Evolutionary conservation across 1,140 invertebrate species (phyloP), one percentile per base, ranked within the genome.

Genomic region (Drosophila subobscura): DNA sequence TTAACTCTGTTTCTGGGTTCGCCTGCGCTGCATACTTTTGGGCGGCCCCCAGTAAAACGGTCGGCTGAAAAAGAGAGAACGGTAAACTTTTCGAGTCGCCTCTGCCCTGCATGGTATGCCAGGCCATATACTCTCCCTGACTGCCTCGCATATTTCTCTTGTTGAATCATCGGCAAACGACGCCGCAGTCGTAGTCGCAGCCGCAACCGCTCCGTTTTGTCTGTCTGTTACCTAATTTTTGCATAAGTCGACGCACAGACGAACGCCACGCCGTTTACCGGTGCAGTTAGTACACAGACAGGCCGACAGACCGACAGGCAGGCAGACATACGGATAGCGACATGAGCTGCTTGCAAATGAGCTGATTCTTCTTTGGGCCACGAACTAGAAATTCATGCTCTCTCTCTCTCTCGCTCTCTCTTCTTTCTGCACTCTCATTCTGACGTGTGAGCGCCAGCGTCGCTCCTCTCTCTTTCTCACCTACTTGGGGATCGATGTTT

Each of bases 11-110:
- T 20, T 20, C 16, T 20, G 16, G 16, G 16, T 20, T 20, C 16
- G 16, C 16, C 16, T 20, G 16, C 16, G 16, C 27, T 56, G 61
- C 80, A 86, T 85, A 85, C 81, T 85, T 86, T 86, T 56, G 65
- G 79, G 79, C 80, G 54, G 25, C 4, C 6, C 20, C 23, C 12
- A 16, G 23, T 78, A 75, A 66, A 56, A 55, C 12, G 4, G 46
- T 20, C 42, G 37, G 3, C 8, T 0, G 3, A 33, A 8, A 8
- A 3, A 10, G 29, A 33, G 29, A 37, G 68, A 59, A 59, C 25
- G 8, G 3, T 68, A 42, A 49, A 68, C 40, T 61, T 52, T 56
- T 27, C 20, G 22, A 16, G 22, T 33, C 20, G 20, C 22, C 8
- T 46, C 54, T 41, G n/a, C 33, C 20, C 20, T 72, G 50, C 40